phyloP scores from a whole-genome alignment of 2,888 invertebrate species.

The Callyntrura guangdongensis region DNA sequence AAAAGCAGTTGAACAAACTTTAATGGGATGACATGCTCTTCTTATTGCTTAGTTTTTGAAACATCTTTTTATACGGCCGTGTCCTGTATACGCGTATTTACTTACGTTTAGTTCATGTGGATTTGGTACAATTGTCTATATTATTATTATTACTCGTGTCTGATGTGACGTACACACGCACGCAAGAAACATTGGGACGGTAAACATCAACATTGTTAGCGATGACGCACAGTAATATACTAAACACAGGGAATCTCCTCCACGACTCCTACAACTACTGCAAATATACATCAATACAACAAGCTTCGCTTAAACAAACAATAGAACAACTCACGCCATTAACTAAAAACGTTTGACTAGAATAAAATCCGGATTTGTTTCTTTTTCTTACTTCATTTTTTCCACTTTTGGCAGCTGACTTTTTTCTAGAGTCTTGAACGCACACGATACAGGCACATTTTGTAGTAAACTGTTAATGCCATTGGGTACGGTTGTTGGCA shows the following conservation, averaged over 20 bases:
- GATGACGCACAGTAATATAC: conserved; percentile 38
- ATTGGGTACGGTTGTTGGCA: not conserved
- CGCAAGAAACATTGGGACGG: conserved; percentile 33
- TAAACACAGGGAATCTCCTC: not conserved
- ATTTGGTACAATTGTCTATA: conserved; percentile 4
- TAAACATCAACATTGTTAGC: conserved; percentile 76
- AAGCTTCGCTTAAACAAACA: not conserved
- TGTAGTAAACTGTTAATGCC: not conserved
- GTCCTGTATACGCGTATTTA: not conserved
- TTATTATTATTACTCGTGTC: conserved; percentile 47
- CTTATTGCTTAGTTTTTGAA: conserved; percentile 55
- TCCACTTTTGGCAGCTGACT: conserved; percentile 71
- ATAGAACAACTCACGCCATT: not conserved
- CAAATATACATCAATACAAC: not conserved
- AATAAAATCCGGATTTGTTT: conserved; percentile 62
- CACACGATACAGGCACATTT: not conserved
- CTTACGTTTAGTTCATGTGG: not conserved
- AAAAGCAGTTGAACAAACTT: conserved; percentile 79
- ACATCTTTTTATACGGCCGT: not conserved
- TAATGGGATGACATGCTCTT: conserved; percentile 77
- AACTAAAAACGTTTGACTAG: conserved; percentile 18
- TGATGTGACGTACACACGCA: conserved; percentile 70
- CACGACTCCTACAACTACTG: not conserved
- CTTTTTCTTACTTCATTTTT: conserved; percentile 50
- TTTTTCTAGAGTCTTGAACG: not conserved